Evolutionary conservation across 2,113 vertebrate genomes (phyloP), one percentile per base, ranked within the genome.

Genomic region (Brachypodius melanocephalos): DNA sequence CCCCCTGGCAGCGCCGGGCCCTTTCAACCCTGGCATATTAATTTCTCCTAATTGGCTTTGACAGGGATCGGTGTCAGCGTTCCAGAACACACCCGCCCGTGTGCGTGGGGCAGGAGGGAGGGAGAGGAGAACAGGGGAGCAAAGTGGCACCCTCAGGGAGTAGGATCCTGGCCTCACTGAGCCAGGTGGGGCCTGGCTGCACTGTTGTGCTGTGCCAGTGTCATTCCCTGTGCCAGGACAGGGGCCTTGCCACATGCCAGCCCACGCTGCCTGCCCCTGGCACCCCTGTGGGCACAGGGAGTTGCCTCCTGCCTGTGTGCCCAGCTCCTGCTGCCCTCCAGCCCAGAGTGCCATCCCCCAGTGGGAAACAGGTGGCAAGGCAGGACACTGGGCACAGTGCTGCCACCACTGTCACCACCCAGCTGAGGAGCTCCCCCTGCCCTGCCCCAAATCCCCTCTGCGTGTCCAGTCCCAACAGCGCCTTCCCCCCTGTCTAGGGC

Each of bases 41-140:
- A 96, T 95, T 96, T 84, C 91, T 93, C 38, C 90, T 97, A 95
- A 95, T 95, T 97, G 91, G 90, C 75, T 96, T 69, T 95, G 96
- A 94, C 93, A 86, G 94, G 76, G 92, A 96, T 95, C 89, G n/a
- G 46, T 92, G 85, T 86, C 68, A 5, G 40, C 80, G 28, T 73
- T 89, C 89, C 95, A 75, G 85, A 95, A 85, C 14, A 15, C 75
- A 42, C 62, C 42, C 51, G 17, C 80, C 87, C 48, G 0, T 79
- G 92, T 32, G 91, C 10, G 5, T 7, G 14, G 59, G 83, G 55
- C 26, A 32, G 45, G 42, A 89, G 59, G 3, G 48, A 48, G 59
- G 26, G 49, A 26, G 18, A 38, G 46, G 58, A 42, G 12, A 3
- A n/a, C n/a, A n/a, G 9, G 86, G 73, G 42, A 87, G 65, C 54